Evolutionary conservation across 2,888 invertebrate species (phyloP).

Genomic region (Oxycera nigricornis): DNA sequence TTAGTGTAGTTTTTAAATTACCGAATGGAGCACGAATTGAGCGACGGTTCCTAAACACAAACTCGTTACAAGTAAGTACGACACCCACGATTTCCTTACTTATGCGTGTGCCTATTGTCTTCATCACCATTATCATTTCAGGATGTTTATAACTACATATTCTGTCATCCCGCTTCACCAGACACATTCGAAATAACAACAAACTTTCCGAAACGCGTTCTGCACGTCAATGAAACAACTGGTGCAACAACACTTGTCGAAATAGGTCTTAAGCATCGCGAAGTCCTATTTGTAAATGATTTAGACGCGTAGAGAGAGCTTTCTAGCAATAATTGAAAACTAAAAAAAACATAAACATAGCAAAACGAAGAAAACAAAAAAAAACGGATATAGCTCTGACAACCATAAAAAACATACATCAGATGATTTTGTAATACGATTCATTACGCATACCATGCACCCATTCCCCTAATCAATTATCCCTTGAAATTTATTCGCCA

Average conservation of each 20-base stretch:
- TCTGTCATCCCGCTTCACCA: constrained; percentile 93
- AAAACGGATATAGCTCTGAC: not conserved
- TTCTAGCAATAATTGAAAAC: not conserved
- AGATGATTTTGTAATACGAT: not conserved
- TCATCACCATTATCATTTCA: constrained; percentile 67
- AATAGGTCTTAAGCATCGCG: constrained; percentile 85
- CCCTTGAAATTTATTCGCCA: not conserved
- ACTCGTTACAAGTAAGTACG: constrained; percentile 78
- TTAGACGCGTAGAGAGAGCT: constrained; percentile 73
- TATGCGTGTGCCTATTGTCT: not conserved
- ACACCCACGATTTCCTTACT: not conserved
- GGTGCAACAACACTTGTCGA: constrained; percentile 68
- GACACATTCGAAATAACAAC: constrained; percentile 94
- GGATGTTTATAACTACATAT: constrained; percentile 94
- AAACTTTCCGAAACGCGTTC: constrained; percentile 89
- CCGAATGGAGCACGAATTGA: constrained; percentile 89
- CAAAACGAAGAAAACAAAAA: not conserved
- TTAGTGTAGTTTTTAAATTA: constrained; percentile 88
- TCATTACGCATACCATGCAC: not conserved
- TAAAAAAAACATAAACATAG: not conserved
- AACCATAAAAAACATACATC: not conserved
- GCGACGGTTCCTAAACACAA: constrained; percentile 79
- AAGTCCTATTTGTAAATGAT: constrained; percentile 94
- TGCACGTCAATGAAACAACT: constrained; percentile 63
- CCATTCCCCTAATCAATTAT: not conserved